phyloP scores from a whole-genome alignment of 2,888 invertebrate genomes.

The Nebria brevicollis region DNA sequence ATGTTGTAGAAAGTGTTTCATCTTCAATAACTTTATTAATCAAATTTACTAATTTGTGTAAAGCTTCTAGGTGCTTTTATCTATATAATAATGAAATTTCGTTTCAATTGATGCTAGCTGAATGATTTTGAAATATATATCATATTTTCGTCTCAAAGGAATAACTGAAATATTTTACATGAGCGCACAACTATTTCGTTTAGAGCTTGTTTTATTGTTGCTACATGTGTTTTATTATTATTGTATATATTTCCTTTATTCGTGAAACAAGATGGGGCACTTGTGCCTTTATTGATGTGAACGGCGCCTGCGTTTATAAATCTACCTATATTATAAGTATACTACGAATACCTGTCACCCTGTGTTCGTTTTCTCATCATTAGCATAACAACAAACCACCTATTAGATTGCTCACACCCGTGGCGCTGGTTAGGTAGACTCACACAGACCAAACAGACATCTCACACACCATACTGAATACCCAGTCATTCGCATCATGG shows the following conservation, averaged over 20 bases:
- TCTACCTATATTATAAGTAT: background rate
- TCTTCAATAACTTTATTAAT: no score
- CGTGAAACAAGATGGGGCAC: background rate
- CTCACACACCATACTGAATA: background rate
- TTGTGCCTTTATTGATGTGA: background rate
- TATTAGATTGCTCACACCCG: constrained; percentile 20
- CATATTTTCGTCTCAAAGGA: background rate
- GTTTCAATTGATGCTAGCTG: no score
- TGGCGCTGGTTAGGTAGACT: constrained; percentile 26
- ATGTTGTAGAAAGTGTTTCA: no score
- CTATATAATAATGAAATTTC: no score
- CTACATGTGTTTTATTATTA: background rate
- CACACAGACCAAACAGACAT: constrained; percentile 23
- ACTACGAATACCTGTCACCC: constrained; percentile 25
- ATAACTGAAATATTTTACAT: background rate
- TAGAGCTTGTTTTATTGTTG: background rate
- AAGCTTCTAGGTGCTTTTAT: no score
- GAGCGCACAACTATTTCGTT: background rate
- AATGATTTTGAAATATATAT: no score
- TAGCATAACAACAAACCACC: constrained; percentile 31
- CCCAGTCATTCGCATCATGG: background rate
- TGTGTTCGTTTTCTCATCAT: constrained; percentile 28
- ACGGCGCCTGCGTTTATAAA: constrained; percentile 18
- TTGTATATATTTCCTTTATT: background rate
- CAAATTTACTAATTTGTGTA: no score